Base-by-base conservation (phyloP, 2,888 invertebrate genomes). In the Panopea generosa region DNA sequence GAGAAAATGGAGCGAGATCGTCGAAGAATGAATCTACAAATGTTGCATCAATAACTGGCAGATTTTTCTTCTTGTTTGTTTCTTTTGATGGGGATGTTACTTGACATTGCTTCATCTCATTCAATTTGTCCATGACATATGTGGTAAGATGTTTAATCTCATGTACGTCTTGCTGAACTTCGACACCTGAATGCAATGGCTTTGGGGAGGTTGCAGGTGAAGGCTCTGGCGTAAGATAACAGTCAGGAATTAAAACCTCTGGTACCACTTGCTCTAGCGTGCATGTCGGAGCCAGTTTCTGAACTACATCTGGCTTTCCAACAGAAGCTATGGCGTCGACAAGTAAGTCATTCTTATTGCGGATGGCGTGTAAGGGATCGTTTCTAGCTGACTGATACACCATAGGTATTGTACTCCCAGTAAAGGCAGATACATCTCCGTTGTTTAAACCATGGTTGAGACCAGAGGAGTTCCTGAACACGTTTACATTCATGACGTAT, bases 151-250 rank as follows among this genome's bases (percentile, higher is more conserved):
- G 82, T 43, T 80, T 85, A n/a, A 86, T 84, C 62, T 83, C 79
- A 14, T 83, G 77, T n/a, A 83, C 75, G 47, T 80, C 82, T 29
- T 77, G 77, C 27, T 70, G 66, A 2, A 52, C 20, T n/a, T 45
- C 56, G 18, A 57, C 45, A n/a, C 53, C 53, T 9, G 65, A 59
- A 53, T 61, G 49, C 14, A 68, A 69, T 50, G 87, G 87, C 43
- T 87, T 83, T 16, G 90, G 89, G 6, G 88, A 89, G 7, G 86
- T 86, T 18, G 84, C 84, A 6, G 90, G 90, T 18, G 90, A 90
- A 18, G 89, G 87, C 20, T 90, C 90, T 11, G 90, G 90, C 2
- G 90, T 90, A 24, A 89, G 83, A 62, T 85, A 89, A 20, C 87
- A 89, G 18, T 89, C 88, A 1, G 89, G 89, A 18, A 90, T 77